A percentile compares a stretch with the other conserved stretches of the same genome.
phyloP scores from a whole-genome alignment of 1,140 invertebrate genomes.

The Drosophila persimilis region DNA sequence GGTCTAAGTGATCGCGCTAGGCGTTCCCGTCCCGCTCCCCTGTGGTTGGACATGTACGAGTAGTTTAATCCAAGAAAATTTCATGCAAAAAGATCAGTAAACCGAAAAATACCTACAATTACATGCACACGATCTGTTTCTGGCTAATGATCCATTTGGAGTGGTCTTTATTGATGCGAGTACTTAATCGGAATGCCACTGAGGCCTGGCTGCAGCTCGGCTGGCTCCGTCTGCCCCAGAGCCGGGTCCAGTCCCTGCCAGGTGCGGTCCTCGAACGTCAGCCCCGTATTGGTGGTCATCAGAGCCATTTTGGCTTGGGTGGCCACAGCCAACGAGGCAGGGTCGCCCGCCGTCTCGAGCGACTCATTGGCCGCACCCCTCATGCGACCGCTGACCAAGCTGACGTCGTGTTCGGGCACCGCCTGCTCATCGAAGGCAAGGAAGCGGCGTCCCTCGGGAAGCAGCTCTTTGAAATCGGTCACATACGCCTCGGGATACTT shows the following conservation, averaged over 20 bases:
- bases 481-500: conserved; percentile 86
- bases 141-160: conserved; percentile 4
- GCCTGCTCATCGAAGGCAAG: conserved; percentile 84
- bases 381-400: conserved; percentile 87
- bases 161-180: conserved; percentile 77
- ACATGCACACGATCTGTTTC: conserved; percentile 30
- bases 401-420: conserved; percentile 86
- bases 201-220: conserved; percentile 86
- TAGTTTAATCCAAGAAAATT: conserved; percentile 72
- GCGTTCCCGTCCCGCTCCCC: conserved; percentile 4
- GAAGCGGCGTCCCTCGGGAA: conserved; percentile 86
- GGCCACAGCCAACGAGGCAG: conserved; percentile 73
- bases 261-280: conserved; percentile 85
- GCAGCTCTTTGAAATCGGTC: conserved; percentile 90
- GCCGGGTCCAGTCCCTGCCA: conserved; percentile 91
- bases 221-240: conserved; percentile 87
- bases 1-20: conserved; percentile 84
- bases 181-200: conserved; percentile 86
- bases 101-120: conserved; percentile 60
- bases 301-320: conserved; percentile 83
- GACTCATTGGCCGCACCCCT: conserved; percentile 75
- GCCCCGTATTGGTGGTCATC: conserved; percentile 85
- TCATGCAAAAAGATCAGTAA: conserved; percentile 57
- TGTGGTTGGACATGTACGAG: conserved; percentile 43
- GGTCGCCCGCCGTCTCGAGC: conserved; percentile 57